These are phyloP conservation scores for Dolichallabes microphthalmus DNA, from an alignment of 2,113 vertebrate genomes.

Conservation along the genomic window DNA sequence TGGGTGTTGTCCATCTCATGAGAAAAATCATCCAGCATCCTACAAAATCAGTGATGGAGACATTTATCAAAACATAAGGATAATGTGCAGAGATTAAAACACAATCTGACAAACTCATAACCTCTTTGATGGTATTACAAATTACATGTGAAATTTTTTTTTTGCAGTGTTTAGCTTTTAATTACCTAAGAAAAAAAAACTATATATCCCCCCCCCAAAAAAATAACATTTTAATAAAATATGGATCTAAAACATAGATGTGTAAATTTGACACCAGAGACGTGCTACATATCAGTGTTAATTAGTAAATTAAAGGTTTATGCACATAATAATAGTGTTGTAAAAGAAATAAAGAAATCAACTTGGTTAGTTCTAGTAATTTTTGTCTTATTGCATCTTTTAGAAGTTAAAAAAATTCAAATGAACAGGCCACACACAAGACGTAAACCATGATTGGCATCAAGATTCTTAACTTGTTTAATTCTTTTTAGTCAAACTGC, in stretches of 20 bases:
- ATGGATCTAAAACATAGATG: neutral
- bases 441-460: neutral
- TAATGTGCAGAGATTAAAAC: neutral
- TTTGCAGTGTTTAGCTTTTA: neutral
- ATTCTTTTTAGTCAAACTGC: neutral
- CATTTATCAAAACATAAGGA: neutral
- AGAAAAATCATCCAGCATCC: constrained; percentile 94
- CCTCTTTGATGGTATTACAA: neutral
- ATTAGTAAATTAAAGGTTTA: neutral
- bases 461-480: neutral
- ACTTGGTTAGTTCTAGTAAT: neutral
- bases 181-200: no score
- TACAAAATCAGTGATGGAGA: constrained; percentile 59
- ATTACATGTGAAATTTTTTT: neutral
- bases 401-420: no score
- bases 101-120: neutral
- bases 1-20: constrained; percentile 93
- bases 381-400: no score
- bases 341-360: neutral
- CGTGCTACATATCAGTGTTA: neutral
- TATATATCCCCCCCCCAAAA: no score
- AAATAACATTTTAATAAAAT: neutral
- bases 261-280: neutral
- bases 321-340: neutral
- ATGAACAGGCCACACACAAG: neutral